Base-by-base conservation (phyloP, 2,888 invertebrate species). In the Cepaea hortensis region DNA sequence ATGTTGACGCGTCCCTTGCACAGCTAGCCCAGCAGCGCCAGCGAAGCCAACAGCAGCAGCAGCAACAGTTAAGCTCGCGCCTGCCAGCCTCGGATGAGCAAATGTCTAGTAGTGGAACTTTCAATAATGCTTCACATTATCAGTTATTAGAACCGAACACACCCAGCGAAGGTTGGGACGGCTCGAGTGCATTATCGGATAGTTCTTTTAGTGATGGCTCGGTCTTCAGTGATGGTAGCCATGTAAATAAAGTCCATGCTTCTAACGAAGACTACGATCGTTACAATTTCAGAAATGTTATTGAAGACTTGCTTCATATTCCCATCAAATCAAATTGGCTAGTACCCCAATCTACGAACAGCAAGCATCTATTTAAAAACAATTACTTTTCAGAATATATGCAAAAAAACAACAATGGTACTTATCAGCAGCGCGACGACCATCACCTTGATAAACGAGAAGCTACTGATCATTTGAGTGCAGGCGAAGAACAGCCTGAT, bases 401-500 rank as follows among this genome's bases (percentile, higher is more conserved):
- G 72, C 18, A 61, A n/a, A n/a, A 2, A 55, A 0, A 11, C 20
- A 48, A 3, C 13, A 68, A 65, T 48, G 46, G 70, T 13, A 72
- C 50, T 46, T n/a, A 50, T 23, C 46, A 11, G 48, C 82, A 70
- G 20, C 46, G 3, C 6, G 50, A 72, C 11, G 55, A 68, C n/a
- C 82, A 82, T 13, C 70, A 70, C 1, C 18, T 82, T 48, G 82
- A 82, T n/a, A 82, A 82, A 50, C 68, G 82, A 13, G 65, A 68
- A 3, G 72, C 55, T 0, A 9, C 50, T n/a, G 35, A 13, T 48
- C 35, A 20, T 0, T 20, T 81, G 46, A 3, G 18, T 23, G 48
- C 35, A 48, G n/a, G 6, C 3, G 20, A 68, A 35, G 35, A 18
- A 15, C 23, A 35, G 15, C 18, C 18, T 11, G 50, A 72, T 9